Conservation (phyloP, 1,140 invertebrate genomes). For the Ceratina japonica region DNA sequence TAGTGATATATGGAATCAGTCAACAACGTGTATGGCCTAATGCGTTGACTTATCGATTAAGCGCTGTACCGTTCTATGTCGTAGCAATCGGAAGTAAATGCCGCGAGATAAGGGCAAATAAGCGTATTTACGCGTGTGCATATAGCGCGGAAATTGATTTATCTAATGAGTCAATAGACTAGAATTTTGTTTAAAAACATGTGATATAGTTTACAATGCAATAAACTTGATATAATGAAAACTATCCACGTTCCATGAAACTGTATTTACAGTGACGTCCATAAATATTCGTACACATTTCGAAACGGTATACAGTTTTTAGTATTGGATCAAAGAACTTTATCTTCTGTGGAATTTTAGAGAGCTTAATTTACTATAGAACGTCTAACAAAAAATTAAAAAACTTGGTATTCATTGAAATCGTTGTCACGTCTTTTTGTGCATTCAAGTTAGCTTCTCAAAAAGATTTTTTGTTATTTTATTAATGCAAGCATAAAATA, state of each 20-base stretch:
- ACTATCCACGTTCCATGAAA: neutral
- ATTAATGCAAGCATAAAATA: no score
- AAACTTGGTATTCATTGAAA: no score
- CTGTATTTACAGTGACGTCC: no score
- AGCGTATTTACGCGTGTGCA: neutral
- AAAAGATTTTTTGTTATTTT: no score
- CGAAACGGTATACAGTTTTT: no score
- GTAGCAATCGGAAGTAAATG: constrained; percentile 4
- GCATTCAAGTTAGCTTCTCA: no score
- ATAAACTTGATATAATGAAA: neutral
- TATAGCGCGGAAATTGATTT: neutral
- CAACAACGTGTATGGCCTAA: constrained; percentile 49
- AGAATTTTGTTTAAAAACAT: neutral
- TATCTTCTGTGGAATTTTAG: no score
- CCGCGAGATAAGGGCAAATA: neutral
- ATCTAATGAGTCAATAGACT: neutral
- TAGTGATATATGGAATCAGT: constrained; percentile 50
- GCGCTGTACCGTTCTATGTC: neutral
- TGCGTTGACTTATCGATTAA: constrained; percentile 55
- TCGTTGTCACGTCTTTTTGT: no score
- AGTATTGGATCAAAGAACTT: no score
- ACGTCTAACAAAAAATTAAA: no score
- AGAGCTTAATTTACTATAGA: no score
- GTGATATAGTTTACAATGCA: neutral
- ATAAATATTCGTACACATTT: no score